Conservation (phyloP, 2,797 vertebrate genomes). For the Cynopterus sphinx region DNA sequence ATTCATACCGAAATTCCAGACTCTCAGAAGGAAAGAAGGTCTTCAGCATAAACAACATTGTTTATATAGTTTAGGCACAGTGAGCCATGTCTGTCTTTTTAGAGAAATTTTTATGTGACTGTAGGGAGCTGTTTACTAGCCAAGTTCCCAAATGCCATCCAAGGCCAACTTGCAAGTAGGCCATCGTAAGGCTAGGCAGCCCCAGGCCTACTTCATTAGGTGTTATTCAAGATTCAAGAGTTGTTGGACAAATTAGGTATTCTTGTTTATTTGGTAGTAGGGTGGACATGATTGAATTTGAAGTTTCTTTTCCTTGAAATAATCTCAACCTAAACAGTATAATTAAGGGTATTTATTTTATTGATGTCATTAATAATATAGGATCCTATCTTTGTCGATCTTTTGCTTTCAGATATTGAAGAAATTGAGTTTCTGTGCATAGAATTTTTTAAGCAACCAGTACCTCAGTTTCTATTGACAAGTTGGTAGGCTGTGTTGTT, state of each 20-base stretch:
- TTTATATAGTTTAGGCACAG: background rate
- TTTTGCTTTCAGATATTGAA: background rate
- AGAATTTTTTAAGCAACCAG: background rate
- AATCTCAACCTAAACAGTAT: background rate
- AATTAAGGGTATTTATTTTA: conserved; percentile 28
- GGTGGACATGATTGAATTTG: background rate
- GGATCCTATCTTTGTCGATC: background rate
- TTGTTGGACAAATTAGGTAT: background rate
- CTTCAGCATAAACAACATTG: background rate
- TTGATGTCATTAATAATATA: background rate
- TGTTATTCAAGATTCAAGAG: background rate
- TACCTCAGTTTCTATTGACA: background rate
- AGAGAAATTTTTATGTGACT: background rate
- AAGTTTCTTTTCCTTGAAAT: background rate
- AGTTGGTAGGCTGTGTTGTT: background rate
- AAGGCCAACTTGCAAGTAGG: background rate
- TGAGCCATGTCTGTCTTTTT: background rate
- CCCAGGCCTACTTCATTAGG: background rate
- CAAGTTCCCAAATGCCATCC: background rate
- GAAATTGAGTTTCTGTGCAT: background rate
- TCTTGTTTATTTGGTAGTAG: background rate
- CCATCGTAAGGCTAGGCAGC: background rate
- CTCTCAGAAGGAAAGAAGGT: background rate
- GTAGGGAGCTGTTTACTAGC: background rate
- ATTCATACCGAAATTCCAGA: background rate